Evolutionary conservation across 2,888 invertebrate species (phyloP), one percentile per base, ranked within the genome.

Genomic region (Ametastegia equiseti): DNA sequence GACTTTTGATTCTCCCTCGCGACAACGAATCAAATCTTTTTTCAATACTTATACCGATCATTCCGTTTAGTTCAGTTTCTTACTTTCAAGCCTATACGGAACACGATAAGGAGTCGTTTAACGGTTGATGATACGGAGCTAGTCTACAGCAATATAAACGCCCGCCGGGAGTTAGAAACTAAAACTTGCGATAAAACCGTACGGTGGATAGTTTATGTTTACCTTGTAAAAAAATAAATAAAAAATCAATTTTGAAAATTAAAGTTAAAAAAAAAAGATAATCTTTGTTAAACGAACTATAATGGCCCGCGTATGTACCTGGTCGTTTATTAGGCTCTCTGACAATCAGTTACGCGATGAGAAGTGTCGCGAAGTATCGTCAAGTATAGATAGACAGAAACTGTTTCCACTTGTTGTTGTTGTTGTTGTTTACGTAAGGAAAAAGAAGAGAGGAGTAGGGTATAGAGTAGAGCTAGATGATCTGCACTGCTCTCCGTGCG

Each of bases 321-420:
- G 9, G 5, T 6, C 9, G 9, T 42, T 5, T 9, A 42, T 42
- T 42, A n/a, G n/a, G n/a, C n/a, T 42, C 42, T 42, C 5, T 42
- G 5, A 9, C 5, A 5, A 42, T 42, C 42, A 9, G 42, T 42
- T 6, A 6, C 60, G 11, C 30, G 9, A 23, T 13, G 60, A 1
- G 13, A 15, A 3, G 3, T 30, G 27, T 1, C 15, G 47, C 15
- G 47, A 47, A 47, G 27, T 30, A 39, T 27, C 47, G 42, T 27
- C 71, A 71, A 15, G n/a, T n/a, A n/a, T 45, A 27, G 23, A 15
- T 47, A 42, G 23, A 23, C 9, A 9, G 39, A 67, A 39, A 36
- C 39, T 71, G 71, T 47, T 71, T 71, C 45, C 71, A 71, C 71
- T 71, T 27, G 71, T 47, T 69, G 69, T 69, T 71, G 67, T 23